Conservation (phyloP, 2,888 invertebrate species). For the Cephus spinipes region DNA sequence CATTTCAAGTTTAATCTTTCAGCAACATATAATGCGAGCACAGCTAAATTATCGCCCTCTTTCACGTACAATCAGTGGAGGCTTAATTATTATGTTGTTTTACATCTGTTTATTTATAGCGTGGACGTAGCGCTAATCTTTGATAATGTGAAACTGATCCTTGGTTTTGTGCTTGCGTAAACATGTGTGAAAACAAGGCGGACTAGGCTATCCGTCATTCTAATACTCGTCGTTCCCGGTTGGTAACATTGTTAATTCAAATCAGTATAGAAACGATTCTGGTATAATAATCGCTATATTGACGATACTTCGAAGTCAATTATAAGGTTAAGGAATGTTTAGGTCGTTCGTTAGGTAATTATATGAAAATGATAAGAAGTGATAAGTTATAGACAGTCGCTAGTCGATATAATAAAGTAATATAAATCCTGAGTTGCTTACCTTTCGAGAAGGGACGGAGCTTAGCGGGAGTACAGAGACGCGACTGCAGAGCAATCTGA, state of each 20-base stretch:
- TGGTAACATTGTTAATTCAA: not conserved
- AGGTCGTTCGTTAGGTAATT: not conserved
- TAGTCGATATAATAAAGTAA: not conserved
- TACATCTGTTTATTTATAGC: constrained; percentile 24
- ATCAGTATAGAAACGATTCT: not conserved
- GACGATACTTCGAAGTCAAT: not conserved
- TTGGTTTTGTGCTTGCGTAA: constrained; percentile 19
- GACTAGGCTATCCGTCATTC: not conserved
- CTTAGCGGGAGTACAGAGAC: not conserved
- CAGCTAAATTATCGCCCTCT: not conserved
- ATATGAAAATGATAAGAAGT: not conserved
- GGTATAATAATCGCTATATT: not conserved
- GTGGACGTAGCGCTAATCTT: constrained; percentile 28
- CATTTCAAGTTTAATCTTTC: not conserved
- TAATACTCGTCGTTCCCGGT: not conserved
- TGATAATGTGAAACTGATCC: constrained; percentile 23
- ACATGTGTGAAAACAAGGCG: not conserved
- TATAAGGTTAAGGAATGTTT: not conserved
- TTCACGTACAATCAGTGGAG: not conserved
- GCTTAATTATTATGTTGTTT: constrained; percentile 5
- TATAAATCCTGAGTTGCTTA: not conserved
- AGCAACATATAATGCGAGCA: not conserved
- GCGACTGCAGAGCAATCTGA: not conserved
- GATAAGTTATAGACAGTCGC: not conserved
- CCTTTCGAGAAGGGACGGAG: not conserved